phyloP scores from a whole-genome alignment of 2,797 vertebrate species.

The Danio aesculapii region DNA sequence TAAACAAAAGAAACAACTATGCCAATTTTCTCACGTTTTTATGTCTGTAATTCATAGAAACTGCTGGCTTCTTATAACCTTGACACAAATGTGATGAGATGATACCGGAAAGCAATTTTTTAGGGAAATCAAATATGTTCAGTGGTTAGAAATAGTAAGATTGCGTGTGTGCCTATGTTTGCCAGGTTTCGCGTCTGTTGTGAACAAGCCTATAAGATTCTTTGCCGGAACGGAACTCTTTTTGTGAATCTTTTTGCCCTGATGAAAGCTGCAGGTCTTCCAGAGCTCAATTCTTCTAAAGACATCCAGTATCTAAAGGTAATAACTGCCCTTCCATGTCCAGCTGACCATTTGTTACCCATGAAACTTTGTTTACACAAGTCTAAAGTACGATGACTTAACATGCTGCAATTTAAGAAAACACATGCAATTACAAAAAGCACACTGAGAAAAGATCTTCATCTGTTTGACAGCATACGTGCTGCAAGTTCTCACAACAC shows the following conservation, averaged over 20 bases:
- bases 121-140: background rate
- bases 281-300: slow-evolving; percentile 96
- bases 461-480: too few relatives aligned
- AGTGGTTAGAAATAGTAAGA: background rate
- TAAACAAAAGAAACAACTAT: too few relatives aligned
- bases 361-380: background rate
- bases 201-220: slow-evolving; percentile 95
- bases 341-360: background rate
- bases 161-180: slow-evolving; percentile 24
- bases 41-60: background rate
- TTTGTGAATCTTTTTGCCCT: slow-evolving; percentile 97
- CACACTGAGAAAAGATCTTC: too few relatives aligned
- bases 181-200: slow-evolving; percentile 93
- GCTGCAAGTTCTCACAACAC: too few relatives aligned
- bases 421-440: too few relatives aligned
- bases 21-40: too few relatives aligned
- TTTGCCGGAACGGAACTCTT: slow-evolving; percentile 91
- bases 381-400: too few relatives aligned
- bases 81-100: background rate
- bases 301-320: slow-evolving; percentile 99
- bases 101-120: background rate
- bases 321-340: slow-evolving; percentile 10
- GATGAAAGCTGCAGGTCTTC: slow-evolving; percentile 97
- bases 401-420: too few relatives aligned
- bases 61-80: background rate